Evolutionary conservation across 2,888 invertebrate genomes (phyloP), one percentile per base, ranked within the genome.

Genomic region (Schizaphis graminum): DNA sequence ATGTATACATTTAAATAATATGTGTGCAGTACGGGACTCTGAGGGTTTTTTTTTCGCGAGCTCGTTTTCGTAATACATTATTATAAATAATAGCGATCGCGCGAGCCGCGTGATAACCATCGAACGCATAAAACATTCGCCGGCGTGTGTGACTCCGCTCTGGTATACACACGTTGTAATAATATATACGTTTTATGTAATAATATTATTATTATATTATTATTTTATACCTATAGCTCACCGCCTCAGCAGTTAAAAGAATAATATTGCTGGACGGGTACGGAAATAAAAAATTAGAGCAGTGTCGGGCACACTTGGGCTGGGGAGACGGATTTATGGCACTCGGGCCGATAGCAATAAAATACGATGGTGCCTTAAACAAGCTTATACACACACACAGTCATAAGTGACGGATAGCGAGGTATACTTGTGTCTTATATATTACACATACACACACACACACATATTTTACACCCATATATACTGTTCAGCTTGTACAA

Each of bases 81-180:
- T 28, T 44, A 89, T 89, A 89, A 89, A 89, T 89, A 89, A 89
- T 41, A 57, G 89, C 56, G 88, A 56, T 85, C 44, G 85, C 77
- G 7, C 89, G 57, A 13, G 57, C 89, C 57, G 41, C 89, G 89
- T 41, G 89, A 89, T 89, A 89, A 89, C 41, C 41, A 89, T 89
- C 89, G 89, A 44, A 57, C 57, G 89, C 56, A 89, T 57, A 89
- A 89, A 89, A 89, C 89, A 89, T 56, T 89, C 89, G 89, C 44
- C 44, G 26, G 41, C 44, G 44, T 35, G 41, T 86, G 47, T 47
- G 47, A 86, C 86, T 86, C 44, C 44, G 86, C 28, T 47, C 47
- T 28, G 47, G 35, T 53, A 53, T 53, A 53, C 21, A 21, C 53
- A 16, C 26, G 57, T 57, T 26, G 26, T 26, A 57, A 57, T 57